phyloP scores from a whole-genome alignment of 2,113 vertebrate species.

The Montifringilla adamsi region DNA sequence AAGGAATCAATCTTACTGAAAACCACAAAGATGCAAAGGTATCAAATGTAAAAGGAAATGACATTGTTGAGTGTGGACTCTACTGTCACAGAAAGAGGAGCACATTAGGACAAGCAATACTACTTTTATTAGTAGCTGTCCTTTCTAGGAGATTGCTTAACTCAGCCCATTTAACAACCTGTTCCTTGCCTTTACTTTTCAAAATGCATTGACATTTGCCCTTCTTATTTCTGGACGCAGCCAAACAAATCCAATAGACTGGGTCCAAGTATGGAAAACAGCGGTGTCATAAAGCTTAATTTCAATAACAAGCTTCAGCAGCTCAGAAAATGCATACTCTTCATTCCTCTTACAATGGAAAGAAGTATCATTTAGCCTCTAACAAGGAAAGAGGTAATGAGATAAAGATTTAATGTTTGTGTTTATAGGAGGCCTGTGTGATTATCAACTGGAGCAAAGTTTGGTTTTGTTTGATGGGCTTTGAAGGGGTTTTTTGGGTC shows the following conservation, averaged over 20 bases:
- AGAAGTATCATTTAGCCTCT: conserved; percentile 66
- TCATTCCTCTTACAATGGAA: conserved; percentile 69
- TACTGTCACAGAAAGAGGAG: not conserved
- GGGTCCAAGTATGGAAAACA: conserved; percentile 62
- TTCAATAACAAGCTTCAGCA: conserved; percentile 83
- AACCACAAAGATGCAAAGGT: conserved; percentile 43
- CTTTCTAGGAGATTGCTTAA: conserved; percentile 61
- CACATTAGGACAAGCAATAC: conserved; percentile 10
- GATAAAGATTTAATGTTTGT: conserved; percentile 62
- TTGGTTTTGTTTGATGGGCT: not conserved
- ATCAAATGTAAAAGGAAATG: conserved; percentile 42
- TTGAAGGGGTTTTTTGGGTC: not conserved
- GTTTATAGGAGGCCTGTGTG: conserved; percentile 23
- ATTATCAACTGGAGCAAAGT: conserved; percentile 3
- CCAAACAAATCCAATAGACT: conserved; percentile 56
- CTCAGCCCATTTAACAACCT: conserved; percentile 68
- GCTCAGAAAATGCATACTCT: conserved; percentile 76
- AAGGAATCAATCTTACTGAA: conserved; percentile 49
- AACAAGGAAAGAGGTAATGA: conserved; percentile 69
- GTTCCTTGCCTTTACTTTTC: conserved; percentile 62
- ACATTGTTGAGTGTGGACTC: not conserved
- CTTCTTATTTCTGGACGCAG: conserved; percentile 68
- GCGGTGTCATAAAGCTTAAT: conserved; percentile 82
- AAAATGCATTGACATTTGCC: conserved; percentile 62
- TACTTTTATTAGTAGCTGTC: conserved; percentile 47